These are phyloP conservation scores for Physocephala rufipes DNA, from an alignment of 2,888 invertebrate species.

Conservation along the genomic window DNA sequence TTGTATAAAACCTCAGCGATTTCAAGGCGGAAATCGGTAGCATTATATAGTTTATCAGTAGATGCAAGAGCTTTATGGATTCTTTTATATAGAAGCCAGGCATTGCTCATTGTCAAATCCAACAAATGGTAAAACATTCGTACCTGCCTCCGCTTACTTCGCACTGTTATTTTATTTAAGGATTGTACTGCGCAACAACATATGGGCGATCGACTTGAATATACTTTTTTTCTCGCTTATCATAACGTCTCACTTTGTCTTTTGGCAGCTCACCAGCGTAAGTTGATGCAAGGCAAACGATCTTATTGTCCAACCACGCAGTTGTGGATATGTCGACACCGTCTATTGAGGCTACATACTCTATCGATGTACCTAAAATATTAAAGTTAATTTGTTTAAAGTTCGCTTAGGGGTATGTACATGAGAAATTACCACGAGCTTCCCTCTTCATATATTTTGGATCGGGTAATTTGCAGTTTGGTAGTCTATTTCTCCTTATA, in stretches of 20 bases:
- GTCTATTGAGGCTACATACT: slow-evolving; percentile 7
- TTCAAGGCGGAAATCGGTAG: slow-evolving; percentile 2
- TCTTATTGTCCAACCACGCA: neutral
- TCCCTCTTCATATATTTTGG: too few species aligned
- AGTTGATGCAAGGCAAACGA: neutral
- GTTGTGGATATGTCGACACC: slow-evolving; percentile 11
- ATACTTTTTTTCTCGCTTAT: too few species aligned
- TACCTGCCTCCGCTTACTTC: slow-evolving; percentile 12
- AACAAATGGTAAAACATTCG: neutral
- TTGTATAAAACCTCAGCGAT: slow-evolving; percentile 23
- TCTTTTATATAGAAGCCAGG: slow-evolving; percentile 9
- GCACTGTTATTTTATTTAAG: slow-evolving; percentile 4
- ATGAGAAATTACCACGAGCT: too few species aligned
- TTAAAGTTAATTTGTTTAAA: too few species aligned
- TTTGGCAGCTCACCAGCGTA: neutral
- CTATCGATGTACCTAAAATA: too few species aligned
- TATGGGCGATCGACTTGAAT: slow-evolving; percentile 8
- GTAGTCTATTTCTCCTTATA: too few species aligned
- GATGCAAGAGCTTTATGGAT: neutral
- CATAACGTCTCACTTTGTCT: too few species aligned
- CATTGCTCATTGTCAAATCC: slow-evolving; percentile 5
- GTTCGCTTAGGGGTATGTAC: too few species aligned
- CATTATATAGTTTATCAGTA: neutral
- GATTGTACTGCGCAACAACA: slow-evolving; percentile 17
- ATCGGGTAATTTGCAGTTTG: too few species aligned